phyloP scores from a whole-genome alignment of 2,113 vertebrate species.

The Chauna torquata region DNA sequence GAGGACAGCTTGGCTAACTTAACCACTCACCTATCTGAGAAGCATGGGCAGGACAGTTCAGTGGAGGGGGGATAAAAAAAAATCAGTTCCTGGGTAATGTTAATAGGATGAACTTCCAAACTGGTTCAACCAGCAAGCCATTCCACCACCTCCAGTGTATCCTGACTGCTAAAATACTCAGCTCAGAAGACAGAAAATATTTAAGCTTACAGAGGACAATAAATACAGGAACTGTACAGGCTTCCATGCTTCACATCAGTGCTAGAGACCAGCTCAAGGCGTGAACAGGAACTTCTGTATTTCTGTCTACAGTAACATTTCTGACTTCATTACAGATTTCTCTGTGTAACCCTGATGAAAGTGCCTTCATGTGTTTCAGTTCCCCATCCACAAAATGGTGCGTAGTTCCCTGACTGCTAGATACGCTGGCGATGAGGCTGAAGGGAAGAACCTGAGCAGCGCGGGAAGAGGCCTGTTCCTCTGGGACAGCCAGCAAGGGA shows the following conservation, averaged over 20 bases:
- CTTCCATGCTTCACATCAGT: neutral
- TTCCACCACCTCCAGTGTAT: neutral
- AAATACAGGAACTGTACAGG: rapidly evolving
- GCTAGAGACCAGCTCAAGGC: neutral
- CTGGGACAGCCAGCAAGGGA: neutral
- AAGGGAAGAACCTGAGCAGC: neutral
- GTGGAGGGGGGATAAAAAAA: neutral
- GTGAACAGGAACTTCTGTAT: neutral
- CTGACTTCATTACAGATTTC: rapidly evolving
- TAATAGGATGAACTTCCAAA: neutral
- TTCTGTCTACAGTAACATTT: neutral
- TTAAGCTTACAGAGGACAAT: neutral
- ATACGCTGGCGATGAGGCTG: neutral
- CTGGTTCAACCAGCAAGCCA: neutral
- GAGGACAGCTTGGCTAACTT: neutral
- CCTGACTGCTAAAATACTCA: neutral
- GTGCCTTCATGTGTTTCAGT: neutral
- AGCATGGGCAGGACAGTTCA: neutral
- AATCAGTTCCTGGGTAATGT: neutral
- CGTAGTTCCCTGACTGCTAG: neutral
- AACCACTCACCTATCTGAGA: neutral
- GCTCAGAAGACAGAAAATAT: neutral
- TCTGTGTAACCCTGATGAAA: neutral
- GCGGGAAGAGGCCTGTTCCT: neutral
- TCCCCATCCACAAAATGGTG: neutral